Evolutionary conservation across 2,888 invertebrate species (phyloP), one percentile per base, ranked within the genome.

Genomic region (Aethes cnicana): DNA sequence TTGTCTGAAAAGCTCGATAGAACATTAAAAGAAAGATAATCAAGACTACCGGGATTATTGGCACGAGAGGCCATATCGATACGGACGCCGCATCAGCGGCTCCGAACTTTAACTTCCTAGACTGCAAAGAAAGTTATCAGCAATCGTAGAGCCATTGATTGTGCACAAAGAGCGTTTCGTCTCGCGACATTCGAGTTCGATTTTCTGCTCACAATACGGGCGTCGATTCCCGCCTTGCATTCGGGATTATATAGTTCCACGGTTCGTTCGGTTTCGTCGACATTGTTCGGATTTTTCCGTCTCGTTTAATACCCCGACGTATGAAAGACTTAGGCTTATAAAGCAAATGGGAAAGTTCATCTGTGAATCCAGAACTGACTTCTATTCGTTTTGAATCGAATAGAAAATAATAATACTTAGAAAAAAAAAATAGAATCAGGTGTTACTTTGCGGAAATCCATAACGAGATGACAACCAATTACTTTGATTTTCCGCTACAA

Each of bases 141-240:
- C 82, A 85, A 85, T 87, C 83, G 82, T 77, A 80, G 74, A 70
- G 70, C 81, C 81, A 86, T 85, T 86, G 87, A 86, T 85, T 81
- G 83, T 68, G 75, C 81, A 83, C 87, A 87, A 86, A 82, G 83
- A 76, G 70, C 70, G 72, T 82, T 81, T 78, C 80, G 78, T 78
- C 75, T 80, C 73, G 81, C 81, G 81, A 84, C 81, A 83, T 81
- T 81, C 73, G 68, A 80, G 79, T 82, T 80, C 77, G 79, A 84
- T 87, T 88, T 86, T 83, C 80, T 72, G 71, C 77, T 81, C 72
- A 83, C 86, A 87, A 85, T 82, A 73, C 77, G 72, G 72, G 70
- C 73, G 74, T 69, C 77, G 78, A 82, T 84, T 85, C 82, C 81
- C 78, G 77, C 77, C 80, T 81, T 79, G 80, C 82, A 82, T 81